Base-by-base conservation (phyloP, 1,140 invertebrate genomes). In the Stenopsyche tienmushanensis region DNA sequence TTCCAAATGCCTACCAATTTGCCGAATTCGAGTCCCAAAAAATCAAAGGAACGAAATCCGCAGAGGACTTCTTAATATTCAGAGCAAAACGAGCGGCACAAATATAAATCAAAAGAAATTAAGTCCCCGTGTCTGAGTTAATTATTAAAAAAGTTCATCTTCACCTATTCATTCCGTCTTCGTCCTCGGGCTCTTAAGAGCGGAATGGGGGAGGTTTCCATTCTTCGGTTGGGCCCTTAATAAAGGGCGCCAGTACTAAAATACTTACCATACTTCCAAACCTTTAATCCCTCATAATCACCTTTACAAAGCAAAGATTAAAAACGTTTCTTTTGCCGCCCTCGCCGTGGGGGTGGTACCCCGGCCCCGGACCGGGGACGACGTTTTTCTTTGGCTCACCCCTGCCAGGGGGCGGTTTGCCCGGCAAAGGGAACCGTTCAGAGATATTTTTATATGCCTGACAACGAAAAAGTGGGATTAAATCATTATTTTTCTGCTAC, bases 221-320 rank as follows among this genome's bases (percentile, higher is more conserved):
- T 62, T 54, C 58, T 50, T 60, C 58, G 44, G 58, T 23, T 21
- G 57, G 52, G 39, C 52, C 47, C 15, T 39, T 69, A 65, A 66
- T 66, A 65, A 69, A 66, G 54, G 60, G 53, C 53, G 47, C 47
- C 29, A 50, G 53, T 41, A 52, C 64, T 67, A 67, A 64, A 69
- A 69, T 69, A 64, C 67, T 64, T 65, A 58, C 59, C 67, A 69
- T 69, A 69, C 67, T 69, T 69, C 54, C 67, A 69, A 69, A 69
- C 80, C 78, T 80, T 80, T 80, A 80, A 81, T 80, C 80, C 78
- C 73, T 80, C 75, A 80, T 81, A 81, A 81, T 80, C 80, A 80
- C 79, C 80, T 80, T 80, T 81, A 80, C 80, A 81, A 81, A 81
- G 80, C 80, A 80, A 81, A 81, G 80, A 81, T 81, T 81, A 81